Conservation (phyloP, 23 tunicate genomes). For the Styela plicata region DNA sequence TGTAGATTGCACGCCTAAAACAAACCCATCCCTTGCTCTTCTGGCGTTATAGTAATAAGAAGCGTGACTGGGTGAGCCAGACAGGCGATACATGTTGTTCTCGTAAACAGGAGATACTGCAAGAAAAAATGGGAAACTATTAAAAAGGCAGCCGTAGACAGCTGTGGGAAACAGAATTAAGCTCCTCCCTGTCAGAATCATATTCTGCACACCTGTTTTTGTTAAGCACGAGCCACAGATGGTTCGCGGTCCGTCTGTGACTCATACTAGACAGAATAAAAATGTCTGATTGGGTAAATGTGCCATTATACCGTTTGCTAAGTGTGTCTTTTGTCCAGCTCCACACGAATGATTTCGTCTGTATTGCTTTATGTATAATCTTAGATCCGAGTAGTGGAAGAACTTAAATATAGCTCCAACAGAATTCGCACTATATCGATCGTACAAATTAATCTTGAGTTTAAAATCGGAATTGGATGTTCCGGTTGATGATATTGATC, state of each 20-base stretch:
- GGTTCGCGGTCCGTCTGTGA: no score
- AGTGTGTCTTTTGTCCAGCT: not conserved
- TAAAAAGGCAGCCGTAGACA: no score
- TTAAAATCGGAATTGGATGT: not conserved
- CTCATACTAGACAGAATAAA: no score
- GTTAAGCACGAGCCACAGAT: no score
- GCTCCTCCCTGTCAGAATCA: no score
- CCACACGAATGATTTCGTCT: conserved; percentile 40
- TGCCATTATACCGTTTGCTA: conserved; percentile 9
- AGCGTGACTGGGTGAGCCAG: not conserved
- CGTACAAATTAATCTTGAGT: conserved; percentile 15
- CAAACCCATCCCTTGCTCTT: conserved; percentile 8
- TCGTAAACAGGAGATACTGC: conserved; percentile 14
- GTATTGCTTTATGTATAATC: conserved; percentile 66
- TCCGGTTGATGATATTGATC: not conserved
- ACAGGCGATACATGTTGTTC: not conserved
- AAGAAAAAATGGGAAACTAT: not conserved
- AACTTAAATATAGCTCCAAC: conserved; percentile 31
- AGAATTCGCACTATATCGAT: not conserved
- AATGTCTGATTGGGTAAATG: no score
- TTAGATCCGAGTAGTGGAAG: conserved; percentile 67
- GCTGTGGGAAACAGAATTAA: no score
- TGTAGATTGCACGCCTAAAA: conserved; percentile 5
- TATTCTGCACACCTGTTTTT: no score
- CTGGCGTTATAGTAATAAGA: not conserved